Percentiles rank a stretch among this genome's conserved stretches.
Conservation (phyloP, 2,888 invertebrate species). For the Acanthosoma haemorrhoidale region DNA sequence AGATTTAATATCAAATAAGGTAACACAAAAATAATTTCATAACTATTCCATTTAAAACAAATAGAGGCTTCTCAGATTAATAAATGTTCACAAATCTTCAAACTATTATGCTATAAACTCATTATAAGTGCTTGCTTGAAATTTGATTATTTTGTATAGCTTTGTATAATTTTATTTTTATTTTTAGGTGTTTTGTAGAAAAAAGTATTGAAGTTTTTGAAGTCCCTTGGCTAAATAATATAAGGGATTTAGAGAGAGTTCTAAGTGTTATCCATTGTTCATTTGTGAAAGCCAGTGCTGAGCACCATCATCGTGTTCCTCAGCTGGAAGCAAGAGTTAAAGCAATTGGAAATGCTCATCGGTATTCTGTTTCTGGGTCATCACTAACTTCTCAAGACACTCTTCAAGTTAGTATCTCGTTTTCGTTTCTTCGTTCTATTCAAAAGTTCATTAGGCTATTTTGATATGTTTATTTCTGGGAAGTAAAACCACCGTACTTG, state of each 20-base stretch:
- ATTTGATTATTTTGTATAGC: no score
- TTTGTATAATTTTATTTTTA: constrained; percentile 29
- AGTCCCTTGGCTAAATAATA: constrained; percentile 48
- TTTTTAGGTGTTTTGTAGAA: constrained; percentile 46
- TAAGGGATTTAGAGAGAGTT: constrained; percentile 51
- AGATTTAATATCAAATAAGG: no score
- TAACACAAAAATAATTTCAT: not conserved
- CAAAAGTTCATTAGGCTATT: no score
- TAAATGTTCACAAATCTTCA: no score
- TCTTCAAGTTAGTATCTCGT: not conserved
- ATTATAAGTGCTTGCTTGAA: no score
- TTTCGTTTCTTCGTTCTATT: no score
- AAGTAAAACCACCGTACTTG: no score
- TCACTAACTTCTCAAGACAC: constrained; percentile 14
- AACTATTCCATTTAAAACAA: not conserved
- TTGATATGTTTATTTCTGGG: no score
- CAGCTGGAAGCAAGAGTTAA: constrained; percentile 37
- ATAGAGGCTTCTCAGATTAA: not conserved
- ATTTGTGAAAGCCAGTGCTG: constrained; percentile 37
- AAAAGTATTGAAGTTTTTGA: constrained; percentile 50
- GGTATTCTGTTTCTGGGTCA: constrained; percentile 9
- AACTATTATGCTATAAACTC: no score
- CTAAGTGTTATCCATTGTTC: constrained; percentile 48
- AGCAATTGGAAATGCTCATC: constrained; percentile 31
- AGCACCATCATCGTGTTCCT: constrained; percentile 39